Base-by-base conservation (phyloP, 1,140 invertebrate species). In the Drosophila mojavensis region DNA sequence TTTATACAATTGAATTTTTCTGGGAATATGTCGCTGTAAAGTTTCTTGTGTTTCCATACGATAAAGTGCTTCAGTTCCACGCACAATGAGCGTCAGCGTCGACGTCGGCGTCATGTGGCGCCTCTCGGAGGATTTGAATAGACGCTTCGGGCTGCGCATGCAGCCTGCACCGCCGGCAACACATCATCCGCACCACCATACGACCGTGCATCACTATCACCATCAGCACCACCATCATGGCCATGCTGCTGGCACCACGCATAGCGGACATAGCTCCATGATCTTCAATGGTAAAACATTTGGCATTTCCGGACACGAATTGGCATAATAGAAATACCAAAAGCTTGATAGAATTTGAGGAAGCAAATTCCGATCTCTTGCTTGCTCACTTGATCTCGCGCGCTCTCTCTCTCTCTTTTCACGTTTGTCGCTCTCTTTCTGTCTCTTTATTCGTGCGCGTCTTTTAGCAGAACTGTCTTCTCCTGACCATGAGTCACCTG, bases 211-310 rank as follows among this genome's bases (percentile, higher is more conserved):
- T 24, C 83, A 85, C 10, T 88, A 92, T 67, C 83, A 92, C 43
- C 82, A 91, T 45, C 89, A 84, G 41, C 79, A 88, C 30, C 83
- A 77, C 10, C 74, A 79, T 48, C 79, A 88, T 61, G 55, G 45
- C 11, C 43, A 78, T 39, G 75, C 81, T 33, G 53, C 62, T 50
- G 53, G 74, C 17, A 51, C 64, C 11, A 66, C 75, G 2, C 64
- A 54, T 43, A 50, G 84, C 13, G 51, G 88, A 9, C 79, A 92
- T 45, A 78, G 85, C 15, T 91, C 89, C 58, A 93, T 94, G 92
- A 92, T 94, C 65, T 94, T 93, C 71, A 93, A 93, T 90, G 93
- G 93, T 93, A 74, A 50, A 59, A 0, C 39, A 55, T 30, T 43
- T 50, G 71, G 71, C 17, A 74, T 74, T 74, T 74, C 71, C 71